Percentiles rank a stretch among this genome's conserved stretches.
Evolutionary conservation across 2,888 invertebrate genomes (phyloP).

Genomic region (Oscheius sp.): DNA sequence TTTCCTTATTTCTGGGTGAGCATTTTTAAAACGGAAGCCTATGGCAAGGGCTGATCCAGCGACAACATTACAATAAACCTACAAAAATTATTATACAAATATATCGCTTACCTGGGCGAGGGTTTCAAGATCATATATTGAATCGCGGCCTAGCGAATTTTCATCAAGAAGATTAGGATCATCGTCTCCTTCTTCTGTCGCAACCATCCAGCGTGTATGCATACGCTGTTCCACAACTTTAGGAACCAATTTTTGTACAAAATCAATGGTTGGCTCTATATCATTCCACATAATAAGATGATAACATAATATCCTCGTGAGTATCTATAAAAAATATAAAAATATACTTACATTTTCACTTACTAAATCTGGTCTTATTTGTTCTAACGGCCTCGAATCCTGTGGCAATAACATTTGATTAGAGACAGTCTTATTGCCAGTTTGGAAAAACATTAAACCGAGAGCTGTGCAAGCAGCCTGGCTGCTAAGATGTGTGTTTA

Average conservation of each 20-base stretch:
- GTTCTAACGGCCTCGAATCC: constrained; percentile 89
- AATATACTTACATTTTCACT: not conserved
- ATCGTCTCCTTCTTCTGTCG: not conserved
- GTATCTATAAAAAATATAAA: constrained; percentile 42
- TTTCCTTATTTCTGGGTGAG: not conserved
- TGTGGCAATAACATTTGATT: constrained; percentile 90
- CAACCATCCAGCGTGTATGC: constrained; percentile 11
- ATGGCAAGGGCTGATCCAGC: constrained; percentile 93
- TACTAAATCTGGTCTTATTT: constrained; percentile 77
- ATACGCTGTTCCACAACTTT: constrained; percentile 12
- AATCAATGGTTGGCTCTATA: constrained; percentile 53
- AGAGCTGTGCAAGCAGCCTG: constrained; percentile 94
- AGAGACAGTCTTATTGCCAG: constrained; percentile 85
- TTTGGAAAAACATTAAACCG: constrained; percentile 90
- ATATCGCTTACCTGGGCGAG: constrained; percentile 56
- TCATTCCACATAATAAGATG: constrained; percentile 63
- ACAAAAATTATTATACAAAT: constrained; percentile 12
- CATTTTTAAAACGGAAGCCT: constrained; percentile 90
- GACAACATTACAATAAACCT: constrained; percentile 92
- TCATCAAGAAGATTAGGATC: constrained; percentile 31
- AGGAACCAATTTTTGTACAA: constrained; percentile 46
- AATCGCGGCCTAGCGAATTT: constrained; percentile 51
- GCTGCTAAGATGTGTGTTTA: constrained; percentile 94
- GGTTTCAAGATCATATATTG: constrained; percentile 50
- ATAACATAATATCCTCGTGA: constrained; percentile 57